Percentiles rank a stretch among this genome's conserved stretches.
Conservation (phyloP, 2,113 vertebrate genomes). For the Hippocampus barbouri region DNA sequence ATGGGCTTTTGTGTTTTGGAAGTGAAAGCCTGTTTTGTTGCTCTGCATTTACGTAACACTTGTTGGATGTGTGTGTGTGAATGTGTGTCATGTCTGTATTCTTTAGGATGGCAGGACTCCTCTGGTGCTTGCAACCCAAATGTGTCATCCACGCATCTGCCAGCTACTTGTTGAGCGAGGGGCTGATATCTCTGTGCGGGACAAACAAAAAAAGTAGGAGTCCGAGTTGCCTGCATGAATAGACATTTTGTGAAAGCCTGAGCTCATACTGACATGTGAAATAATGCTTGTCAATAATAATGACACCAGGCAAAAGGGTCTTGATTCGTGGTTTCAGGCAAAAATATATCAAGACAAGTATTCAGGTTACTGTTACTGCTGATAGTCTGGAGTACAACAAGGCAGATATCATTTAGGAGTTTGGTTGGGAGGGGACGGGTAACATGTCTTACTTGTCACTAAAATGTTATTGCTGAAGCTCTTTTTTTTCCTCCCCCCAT, state of each 20-base stretch:
- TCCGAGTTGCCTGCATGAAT: background rate
- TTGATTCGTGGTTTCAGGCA: background rate
- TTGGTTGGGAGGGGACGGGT: no score
- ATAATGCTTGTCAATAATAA: background rate
- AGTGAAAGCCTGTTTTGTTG: background rate
- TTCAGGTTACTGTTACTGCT: background rate
- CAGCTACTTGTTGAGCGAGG: conserved; percentile 88
- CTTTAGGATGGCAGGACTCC: conserved; percentile 90
- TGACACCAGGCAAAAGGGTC: background rate
- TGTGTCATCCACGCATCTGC: conserved; percentile 88
- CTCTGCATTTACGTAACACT: no score
- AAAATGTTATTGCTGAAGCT: background rate
- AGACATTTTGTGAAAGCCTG: background rate
- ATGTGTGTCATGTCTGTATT: conserved; percentile 6
- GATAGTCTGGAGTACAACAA: background rate
- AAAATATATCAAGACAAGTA: background rate
- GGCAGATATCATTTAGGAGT: no score
- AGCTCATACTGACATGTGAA: background rate
- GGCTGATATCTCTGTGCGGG: conserved; percentile 81
- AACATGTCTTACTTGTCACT: background rate
- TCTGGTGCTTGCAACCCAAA: conserved; percentile 91
- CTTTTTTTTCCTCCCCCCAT: background rate
- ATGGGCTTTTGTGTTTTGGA: background rate
- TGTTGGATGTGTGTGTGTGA: background rate
- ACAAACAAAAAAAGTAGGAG: conserved; percentile 91